Evolutionary conservation across 2,888 invertebrate genomes (phyloP), one percentile per base, ranked within the genome.

Genomic region (Macroteleia sp.): DNA sequence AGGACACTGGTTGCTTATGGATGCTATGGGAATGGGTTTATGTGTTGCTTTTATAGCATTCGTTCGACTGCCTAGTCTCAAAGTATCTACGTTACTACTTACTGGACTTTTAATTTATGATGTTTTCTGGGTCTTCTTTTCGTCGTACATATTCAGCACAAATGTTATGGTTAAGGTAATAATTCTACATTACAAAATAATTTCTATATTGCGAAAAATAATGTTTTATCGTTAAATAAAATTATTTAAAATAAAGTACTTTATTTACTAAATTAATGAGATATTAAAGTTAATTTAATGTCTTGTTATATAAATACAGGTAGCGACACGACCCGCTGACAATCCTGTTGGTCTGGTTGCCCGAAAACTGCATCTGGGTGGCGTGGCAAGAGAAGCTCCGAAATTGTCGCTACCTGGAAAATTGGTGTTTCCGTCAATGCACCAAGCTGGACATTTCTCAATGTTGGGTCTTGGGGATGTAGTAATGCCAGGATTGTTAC

Each of bases 61-160:
- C 91, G 98, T 99, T 83, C 95, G 98, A 52, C 93, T 99, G 90
- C 99, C 98, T 61, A 98, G 98, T 91, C 94, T 99, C 84, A 99
- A 99, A 93, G 97, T 97, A 82, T 99, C 98, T 59, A 99, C 98
- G 16, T 93, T 99, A 77, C 94, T 99, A 82, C 94, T 99, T 85
- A 97, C 98, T 46, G 99, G 99, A 25, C 93, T 98, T 83, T 94
- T 98, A 76, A 95, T 97, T 69, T 99, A 99, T 91, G 99, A 99
- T 92, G 98, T 99, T 36, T 99, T 99, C 93, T 99, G 99, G 98
- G 98, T 99, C 56, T 99, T 99, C 93, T 99, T 98, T 93, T 98
- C 98, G 1, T 98, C 98, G 0, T 98, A 98, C 91, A 97, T 99
- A 90, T 99, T 99, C 93, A 98, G 97, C 92, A 97, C 99, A 87